Evolutionary conservation across 2,888 invertebrate species (phyloP).

Genomic region (Autographa pulchrina): DNA sequence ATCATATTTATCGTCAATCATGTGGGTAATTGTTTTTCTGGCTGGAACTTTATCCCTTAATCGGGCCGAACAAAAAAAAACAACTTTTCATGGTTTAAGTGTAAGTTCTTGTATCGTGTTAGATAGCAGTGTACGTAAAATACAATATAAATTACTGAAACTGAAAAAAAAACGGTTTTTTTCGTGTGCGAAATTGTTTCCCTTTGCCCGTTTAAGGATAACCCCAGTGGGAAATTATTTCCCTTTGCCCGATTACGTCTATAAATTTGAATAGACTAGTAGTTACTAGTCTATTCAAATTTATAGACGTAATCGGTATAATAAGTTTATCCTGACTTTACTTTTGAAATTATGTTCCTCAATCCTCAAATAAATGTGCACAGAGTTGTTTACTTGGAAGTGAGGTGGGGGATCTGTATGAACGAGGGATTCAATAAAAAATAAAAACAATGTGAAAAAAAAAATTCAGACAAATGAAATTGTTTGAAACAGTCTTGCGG

Average conservation of each 20-base stretch:
- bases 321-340: slow-evolving; percentile 14
- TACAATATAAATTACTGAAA: slow-evolving; percentile 1
- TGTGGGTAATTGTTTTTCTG: slow-evolving; percentile 46
- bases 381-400: too few species aligned
- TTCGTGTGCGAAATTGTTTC: background rate
- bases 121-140: slow-evolving; percentile 14
- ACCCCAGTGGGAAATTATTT: slow-evolving; percentile 13
- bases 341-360: slow-evolving; percentile 9
- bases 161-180: background rate
- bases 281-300: too few species aligned
- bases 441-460: background rate
- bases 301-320: too few species aligned
- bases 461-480: background rate
- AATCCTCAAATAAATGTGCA: too few species aligned
- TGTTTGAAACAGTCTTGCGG: background rate
- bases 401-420: background rate
- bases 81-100: background rate
- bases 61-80: background rate
- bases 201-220: background rate
- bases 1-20: slow-evolving; percentile 52
- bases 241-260: slow-evolving; percentile 11
- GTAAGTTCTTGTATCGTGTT: slow-evolving; percentile 14
- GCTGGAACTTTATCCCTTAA: slow-evolving; percentile 29
- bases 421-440: background rate
- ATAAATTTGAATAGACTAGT: slow-evolving; percentile 12